Evolutionary conservation across 2,113 vertebrate species (phyloP).

Genomic region (Trematocara marginatum): DNA sequence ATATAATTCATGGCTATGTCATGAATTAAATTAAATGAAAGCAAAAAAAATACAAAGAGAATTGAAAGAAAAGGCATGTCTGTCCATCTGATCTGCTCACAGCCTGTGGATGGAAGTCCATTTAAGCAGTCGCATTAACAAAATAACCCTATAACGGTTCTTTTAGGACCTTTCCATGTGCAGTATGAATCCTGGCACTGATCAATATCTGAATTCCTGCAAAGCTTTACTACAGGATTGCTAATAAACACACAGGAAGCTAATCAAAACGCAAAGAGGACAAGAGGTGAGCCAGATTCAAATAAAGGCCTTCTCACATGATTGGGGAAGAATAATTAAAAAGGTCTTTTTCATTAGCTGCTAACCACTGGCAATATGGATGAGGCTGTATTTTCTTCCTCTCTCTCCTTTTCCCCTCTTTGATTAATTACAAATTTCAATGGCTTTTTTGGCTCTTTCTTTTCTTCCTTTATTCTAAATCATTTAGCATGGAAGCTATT

Average conservation of each 20-base stretch:
- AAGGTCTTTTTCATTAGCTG: not conserved
- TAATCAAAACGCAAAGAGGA: not conserved
- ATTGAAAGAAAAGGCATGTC: not conserved
- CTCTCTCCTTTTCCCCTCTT: not conserved
- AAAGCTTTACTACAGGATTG: not conserved
- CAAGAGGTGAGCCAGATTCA: not conserved
- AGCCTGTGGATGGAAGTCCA: not conserved
- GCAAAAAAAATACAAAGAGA: not conserved
- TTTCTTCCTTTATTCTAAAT: not conserved
- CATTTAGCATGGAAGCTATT: not conserved
- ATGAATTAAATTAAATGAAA: not conserved
- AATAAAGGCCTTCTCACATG: not conserved
- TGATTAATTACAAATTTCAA: not conserved
- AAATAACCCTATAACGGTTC: not conserved
- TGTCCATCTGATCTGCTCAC: not conserved
- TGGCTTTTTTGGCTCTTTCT: not conserved
- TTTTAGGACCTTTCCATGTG: not conserved
- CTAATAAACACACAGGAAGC: conserved; percentile 15
- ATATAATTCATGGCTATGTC: not conserved
- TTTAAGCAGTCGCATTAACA: not conserved
- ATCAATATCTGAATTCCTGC: conserved; percentile 5
- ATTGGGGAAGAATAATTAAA: conserved; percentile 6
- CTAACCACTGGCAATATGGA: not conserved
- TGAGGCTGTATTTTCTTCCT: not conserved
- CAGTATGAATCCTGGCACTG: not conserved